Conservation (phyloP, 2,797 vertebrate genomes). For the Catostomus latipinnis region DNA sequence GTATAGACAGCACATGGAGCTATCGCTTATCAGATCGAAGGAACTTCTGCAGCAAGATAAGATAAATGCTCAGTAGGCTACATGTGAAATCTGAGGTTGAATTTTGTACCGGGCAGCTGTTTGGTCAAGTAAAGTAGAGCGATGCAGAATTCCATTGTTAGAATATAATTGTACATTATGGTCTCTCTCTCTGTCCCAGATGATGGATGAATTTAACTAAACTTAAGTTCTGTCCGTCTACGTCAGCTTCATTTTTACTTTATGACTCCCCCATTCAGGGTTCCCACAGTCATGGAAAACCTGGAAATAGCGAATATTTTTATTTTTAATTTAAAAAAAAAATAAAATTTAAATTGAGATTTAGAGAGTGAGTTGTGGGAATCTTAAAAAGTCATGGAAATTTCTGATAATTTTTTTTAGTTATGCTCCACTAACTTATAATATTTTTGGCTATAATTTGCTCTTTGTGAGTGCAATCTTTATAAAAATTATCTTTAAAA, state of each 20-base stretch:
- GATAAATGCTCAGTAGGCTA: background rate
- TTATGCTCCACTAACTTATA: too few species aligned
- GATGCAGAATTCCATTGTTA: background rate
- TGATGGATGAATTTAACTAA: conserved; percentile 8
- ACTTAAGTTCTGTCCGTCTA: background rate
- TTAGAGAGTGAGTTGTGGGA: too few species aligned
- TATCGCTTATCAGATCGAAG: conserved; percentile 6
- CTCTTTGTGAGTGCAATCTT: too few species aligned
- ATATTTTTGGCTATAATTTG: too few species aligned
- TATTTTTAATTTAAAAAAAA: too few species aligned
- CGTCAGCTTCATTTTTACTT: background rate
- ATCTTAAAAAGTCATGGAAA: too few species aligned
- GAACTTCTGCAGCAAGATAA: conserved; percentile 26
- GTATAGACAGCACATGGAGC: background rate
- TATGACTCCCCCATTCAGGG: too few species aligned
- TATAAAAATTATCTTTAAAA: background rate
- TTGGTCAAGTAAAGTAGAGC: background rate
- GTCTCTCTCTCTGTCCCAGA: background rate
- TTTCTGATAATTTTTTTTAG: too few species aligned
- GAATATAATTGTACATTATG: conserved; percentile 1
- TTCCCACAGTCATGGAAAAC: too few species aligned
- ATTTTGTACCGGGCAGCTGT: conserved; percentile 1
- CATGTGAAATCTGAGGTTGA: conserved; percentile 3
- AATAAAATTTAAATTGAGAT: too few species aligned
- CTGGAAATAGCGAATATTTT: too few species aligned